Evolutionary conservation across 1,140 invertebrate species (phyloP), one percentile per base, ranked within the genome.

Genomic region (Aporrectodea caliginosa): DNA sequence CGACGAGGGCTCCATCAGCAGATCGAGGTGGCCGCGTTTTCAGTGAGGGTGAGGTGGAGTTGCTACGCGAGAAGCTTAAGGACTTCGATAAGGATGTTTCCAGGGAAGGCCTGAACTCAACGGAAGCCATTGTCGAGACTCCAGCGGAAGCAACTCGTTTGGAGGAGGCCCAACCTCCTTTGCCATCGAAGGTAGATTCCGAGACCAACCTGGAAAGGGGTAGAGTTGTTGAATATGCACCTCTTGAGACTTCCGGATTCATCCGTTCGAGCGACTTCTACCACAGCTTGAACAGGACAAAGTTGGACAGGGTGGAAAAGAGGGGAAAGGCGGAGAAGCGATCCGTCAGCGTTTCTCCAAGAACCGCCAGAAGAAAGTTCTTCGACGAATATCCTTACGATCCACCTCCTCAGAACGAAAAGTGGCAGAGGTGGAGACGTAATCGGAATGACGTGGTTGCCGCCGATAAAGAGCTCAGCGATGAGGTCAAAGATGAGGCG

Each of bases 261-360:
- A 58, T 6, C 6, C 43, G 43, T 22, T 6, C 6, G 6, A 58
- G 22, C 43, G 43, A 58, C 43, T 58, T 58, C 43, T 58, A 58
- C 43, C 43, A 58, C 43, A 58, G 43, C 43, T 58, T 6, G 43
- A 58, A 58, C 43, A 58, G 43, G 22, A 6, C 43, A 22, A 58
- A 22, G 43, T 12, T 58, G 43, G 43, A 58, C 6, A 58, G 43
- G 22, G 6, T 22, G 43, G 43, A 58, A 12, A 22, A 22, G 22
- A 58, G 43, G 22, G 43, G 73, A 30, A 33, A 74, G 33, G 73
- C 31, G 16, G 34, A 74, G 33, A 16, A 74, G 31, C 2, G 73
- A 74, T 74, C 73, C n/a, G 33, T 31, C 2, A 74, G 73, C 34
- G 31, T 74, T 30, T 74, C 73, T 2, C 73, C 73, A 16, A 74